Evolutionary conservation across 2,113 vertebrate species (phyloP), one percentile per base, ranked within the genome.

Genomic region (Saguinus imperator): DNA sequence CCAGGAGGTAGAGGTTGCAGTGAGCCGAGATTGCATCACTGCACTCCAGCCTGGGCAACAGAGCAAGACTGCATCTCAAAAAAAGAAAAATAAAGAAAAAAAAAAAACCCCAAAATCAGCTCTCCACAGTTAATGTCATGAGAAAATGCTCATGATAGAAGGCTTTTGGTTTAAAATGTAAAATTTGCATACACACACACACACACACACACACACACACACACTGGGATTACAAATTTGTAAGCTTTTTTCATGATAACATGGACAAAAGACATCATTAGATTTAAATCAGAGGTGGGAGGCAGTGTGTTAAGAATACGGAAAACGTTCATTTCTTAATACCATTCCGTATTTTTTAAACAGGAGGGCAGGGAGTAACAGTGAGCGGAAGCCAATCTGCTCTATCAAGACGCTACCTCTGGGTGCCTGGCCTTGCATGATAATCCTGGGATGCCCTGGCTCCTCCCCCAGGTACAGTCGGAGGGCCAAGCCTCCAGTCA

Each of bases 381-480:
- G 3, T 23, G 45, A 17, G 80, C 9, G 0, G 8, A 55, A 64
- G 37, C 20, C 11, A 27, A 14, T 29, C 37, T 20, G 25, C 37
- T 84, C 77, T 73, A 45, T 76, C 76, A 58, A 52, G 50, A 45
- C 2, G 27, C 48, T 1, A 25, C 45, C 20, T 20, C n/a, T 0
- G 2, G 57, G 89, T 45, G 76, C 87, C 79, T 76, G 76, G 73
- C 14, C 17, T 6, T 5, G 45, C 57, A 55, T 43, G 90, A 87
- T 86, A 83, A 91, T 73, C 76, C 80, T 79, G 23, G 0, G 8
- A 14, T 18, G 45, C 45, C 75, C 45, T 55, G 1, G 10, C 58
- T 50, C 23, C 52, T 68, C 48, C 81, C 83, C 70, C 88, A 93
- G 96, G 92, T 80, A 92, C 88, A 96, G 83, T 89, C 89, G 40